Base-by-base conservation (phyloP, 2,797 vertebrate species). In the Mycteria americana region DNA sequence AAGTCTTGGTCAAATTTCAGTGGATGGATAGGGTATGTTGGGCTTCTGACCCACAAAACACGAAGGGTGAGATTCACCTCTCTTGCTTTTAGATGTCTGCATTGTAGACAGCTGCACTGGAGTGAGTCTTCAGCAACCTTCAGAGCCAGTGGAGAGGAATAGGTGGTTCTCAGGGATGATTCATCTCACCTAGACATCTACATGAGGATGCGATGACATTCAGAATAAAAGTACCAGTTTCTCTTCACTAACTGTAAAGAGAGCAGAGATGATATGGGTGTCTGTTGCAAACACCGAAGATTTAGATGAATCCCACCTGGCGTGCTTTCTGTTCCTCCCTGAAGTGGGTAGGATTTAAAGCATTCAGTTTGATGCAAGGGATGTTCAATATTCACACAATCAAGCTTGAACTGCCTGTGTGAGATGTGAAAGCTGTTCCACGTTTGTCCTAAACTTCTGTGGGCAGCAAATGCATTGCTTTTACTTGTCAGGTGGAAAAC, bases 381-480 rank as follows among this genome's bases (percentile, higher is more conserved):
- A 33, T 70, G 21, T 25, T 80, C n/a, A 50, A 0, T 14, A 13
- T 24, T 76, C 59, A 51, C 13, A 33, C 67, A 76, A 46, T 22
- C 18, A 48, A 89, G 43, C 33, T 10, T 31, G 73, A 35, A 1
- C n/a, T 76, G 76, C 24, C 35, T n/a, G 17, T 6, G 41, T 4
- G 62, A 65, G 85, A 33, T 45, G 67, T 37, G 69, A 74, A 64
- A 86, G 43, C 56, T 6, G 8, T 59, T 94, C 83, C 23, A 10
- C 12, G 1, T 72, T 31, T 80, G 53, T 72, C 77, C 35, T 73
- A 13, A 84, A 62, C 62, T 80, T 39, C n/a, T 35, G 33, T 78
- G 73, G 85, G 18, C 1, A 21, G 41, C 0, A 0, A 78, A 59
- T 37, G 39, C 0, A 0, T 56, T 8, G 10, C 43, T 78, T n/a